phyloP scores from a whole-genome alignment of 2,888 invertebrate species.

The Lithophane leautieri region DNA sequence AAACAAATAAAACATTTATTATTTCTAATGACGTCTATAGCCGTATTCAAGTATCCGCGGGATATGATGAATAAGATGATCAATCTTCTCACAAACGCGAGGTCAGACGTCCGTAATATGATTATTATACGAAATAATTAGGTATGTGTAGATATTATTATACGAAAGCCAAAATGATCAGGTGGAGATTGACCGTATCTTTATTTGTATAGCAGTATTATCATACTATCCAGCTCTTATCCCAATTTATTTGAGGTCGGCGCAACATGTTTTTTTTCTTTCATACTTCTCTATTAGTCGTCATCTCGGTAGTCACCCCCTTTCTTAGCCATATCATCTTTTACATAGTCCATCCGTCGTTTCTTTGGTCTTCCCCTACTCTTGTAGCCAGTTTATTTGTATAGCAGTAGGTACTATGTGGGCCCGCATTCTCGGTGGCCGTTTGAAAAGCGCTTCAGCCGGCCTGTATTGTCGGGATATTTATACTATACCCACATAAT shows the following conservation, averaged over 20 bases:
- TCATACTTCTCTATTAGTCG: not conserved
- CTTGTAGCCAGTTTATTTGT: constrained; percentile 7
- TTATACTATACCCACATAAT: constrained; percentile 44
- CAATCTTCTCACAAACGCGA: constrained; percentile 46
- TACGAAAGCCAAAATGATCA: constrained; percentile 29
- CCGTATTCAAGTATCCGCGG: constrained; percentile 20
- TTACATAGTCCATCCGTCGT: not conserved
- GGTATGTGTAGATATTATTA: constrained; percentile 30
- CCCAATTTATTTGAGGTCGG: not conserved
- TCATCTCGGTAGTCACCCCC: not conserved
- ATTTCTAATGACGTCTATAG: constrained; percentile 30
- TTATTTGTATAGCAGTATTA: constrained; percentile 17
- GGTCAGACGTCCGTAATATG: constrained; percentile 46
- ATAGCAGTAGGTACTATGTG: not conserved
- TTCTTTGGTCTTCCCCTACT: not conserved
- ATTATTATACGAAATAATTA: constrained; percentile 46
- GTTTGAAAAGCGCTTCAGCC: constrained; percentile 27
- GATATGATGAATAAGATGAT: constrained; percentile 28
- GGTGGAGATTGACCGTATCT: constrained; percentile 21
- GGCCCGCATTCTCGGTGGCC: not conserved
- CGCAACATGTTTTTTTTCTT: no score
- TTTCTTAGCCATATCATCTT: not conserved
- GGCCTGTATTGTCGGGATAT: constrained; percentile 21
- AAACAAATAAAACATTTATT: constrained; percentile 41
- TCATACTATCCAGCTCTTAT: not conserved